phyloP scores from a whole-genome alignment of 2,888 invertebrate species.

The Drosophila mulleri region DNA sequence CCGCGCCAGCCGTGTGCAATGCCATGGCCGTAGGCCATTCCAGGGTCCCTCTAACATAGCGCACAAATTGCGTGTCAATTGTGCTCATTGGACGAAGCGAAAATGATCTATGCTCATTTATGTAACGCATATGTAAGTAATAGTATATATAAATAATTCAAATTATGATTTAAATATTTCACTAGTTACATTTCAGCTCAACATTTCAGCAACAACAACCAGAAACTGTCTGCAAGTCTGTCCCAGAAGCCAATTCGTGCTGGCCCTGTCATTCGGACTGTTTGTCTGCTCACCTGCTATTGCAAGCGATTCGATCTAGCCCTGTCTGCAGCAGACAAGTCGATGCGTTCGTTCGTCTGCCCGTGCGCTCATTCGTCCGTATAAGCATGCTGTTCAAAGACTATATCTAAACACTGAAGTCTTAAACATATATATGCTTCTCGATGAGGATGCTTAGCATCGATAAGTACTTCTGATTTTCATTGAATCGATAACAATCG shows the following conservation, averaged over 20 bases:
- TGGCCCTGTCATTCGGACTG: neutral
- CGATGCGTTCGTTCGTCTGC: neutral
- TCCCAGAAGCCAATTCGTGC: neutral
- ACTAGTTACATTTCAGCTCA: neutral
- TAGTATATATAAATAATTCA: neutral
- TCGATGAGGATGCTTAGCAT: too few relatives aligned
- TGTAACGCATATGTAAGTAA: neutral
- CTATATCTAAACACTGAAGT: neutral
- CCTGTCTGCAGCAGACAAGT: neutral
- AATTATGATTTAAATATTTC: neutral
- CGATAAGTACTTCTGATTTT: too few relatives aligned
- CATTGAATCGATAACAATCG: too few relatives aligned
- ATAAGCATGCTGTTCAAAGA: neutral
- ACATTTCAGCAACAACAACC: neutral
- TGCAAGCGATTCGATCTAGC: neutral
- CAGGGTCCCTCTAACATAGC: constrained; percentile 14
- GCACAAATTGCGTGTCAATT: neutral
- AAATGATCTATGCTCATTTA: neutral
- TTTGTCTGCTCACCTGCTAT: neutral
- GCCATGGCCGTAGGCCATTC: constrained; percentile 40
- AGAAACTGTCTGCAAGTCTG: neutral
- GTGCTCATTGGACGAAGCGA: neutral
- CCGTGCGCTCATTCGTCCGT: neutral
- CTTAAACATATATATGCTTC: too few relatives aligned
- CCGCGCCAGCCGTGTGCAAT: constrained; percentile 14